phyloP scores from a whole-genome alignment of 2,113 vertebrate genomes.

The Chauna torquata region DNA sequence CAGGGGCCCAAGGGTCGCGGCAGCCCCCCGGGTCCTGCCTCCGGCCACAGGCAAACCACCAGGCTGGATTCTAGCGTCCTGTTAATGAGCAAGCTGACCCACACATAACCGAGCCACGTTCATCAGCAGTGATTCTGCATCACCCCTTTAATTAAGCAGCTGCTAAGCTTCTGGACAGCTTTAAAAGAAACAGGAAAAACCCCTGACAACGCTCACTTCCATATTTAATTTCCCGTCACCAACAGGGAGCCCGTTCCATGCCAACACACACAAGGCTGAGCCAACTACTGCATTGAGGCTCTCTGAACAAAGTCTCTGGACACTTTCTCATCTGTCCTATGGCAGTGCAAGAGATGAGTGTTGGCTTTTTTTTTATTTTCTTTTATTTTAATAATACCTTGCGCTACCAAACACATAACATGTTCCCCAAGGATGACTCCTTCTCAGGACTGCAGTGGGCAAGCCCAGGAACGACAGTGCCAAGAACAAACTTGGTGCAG shows the following conservation, averaged over 20 bases:
- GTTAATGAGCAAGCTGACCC: background rate
- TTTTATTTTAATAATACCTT: background rate
- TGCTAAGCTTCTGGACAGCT: background rate
- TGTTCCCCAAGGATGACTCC: background rate
- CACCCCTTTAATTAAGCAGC: background rate
- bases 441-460: background rate
- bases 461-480: background rate
- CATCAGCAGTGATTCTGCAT: background rate
- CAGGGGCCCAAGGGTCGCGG: background rate
- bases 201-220: background rate
- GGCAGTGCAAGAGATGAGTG: background rate
- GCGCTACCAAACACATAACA: background rate
- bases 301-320: background rate
- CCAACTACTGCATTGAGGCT: background rate
- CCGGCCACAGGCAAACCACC: background rate
- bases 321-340: background rate
- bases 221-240: background rate
- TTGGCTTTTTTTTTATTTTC: background rate
- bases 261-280: background rate
- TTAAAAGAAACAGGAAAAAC: background rate
- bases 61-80: background rate
- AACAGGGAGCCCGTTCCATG: background rate
- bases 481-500: background rate
- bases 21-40: background rate
- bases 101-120: accelerated